Base-by-base conservation (phyloP, 2,888 invertebrate genomes). In the Mesorhabditis sp. region DNA sequence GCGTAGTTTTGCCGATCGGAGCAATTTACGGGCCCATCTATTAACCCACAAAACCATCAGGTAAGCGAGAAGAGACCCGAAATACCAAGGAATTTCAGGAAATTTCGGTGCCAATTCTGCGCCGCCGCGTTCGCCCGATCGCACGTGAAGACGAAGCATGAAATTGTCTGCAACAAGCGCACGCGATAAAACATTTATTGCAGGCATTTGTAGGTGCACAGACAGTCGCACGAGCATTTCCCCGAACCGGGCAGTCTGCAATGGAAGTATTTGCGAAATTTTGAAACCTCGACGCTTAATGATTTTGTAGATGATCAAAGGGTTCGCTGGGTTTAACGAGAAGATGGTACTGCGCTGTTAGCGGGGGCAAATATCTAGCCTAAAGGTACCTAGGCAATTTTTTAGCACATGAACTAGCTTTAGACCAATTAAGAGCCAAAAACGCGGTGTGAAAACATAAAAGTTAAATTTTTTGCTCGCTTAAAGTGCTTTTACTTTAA, bases 1-100 rank as follows among this genome's bases (percentile, higher is more conserved):
- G 1, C 70, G 80, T 43, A 70, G 70, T 58, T 80, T 80, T 65
- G 80, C 80, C 4, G 80, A 80, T 69, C 73, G 76, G 63, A 76
- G 76, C 45, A 80, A 80, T 64, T 67, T 77, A 0, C 67, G 80
- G 43, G 80, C 80, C 4, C 80, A 80, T 65, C 69, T 76, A 65
- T 76, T 76, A 50, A 80, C 80, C 2, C 80, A 80, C 58, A 50
- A 50, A 50, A 50, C 58, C 7, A 50, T 50, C 7, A 10, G 58
- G 58, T 50, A 50, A 50, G n/a, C 10, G 28, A 63, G 4, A n/a
- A 41, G 13, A 42, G 43, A 62, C 58, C 63, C 15, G 44, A 42
- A 7, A n/a, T 72, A 4, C 15, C n/a, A 58, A 66, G 13, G 10
- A 43, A 43, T 62, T 63, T 43, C 45, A 62, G 5, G 13, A 68